Evolutionary conservation across 2,797 vertebrate genomes (phyloP).

Genomic region (Anguilla megastoma): DNA sequence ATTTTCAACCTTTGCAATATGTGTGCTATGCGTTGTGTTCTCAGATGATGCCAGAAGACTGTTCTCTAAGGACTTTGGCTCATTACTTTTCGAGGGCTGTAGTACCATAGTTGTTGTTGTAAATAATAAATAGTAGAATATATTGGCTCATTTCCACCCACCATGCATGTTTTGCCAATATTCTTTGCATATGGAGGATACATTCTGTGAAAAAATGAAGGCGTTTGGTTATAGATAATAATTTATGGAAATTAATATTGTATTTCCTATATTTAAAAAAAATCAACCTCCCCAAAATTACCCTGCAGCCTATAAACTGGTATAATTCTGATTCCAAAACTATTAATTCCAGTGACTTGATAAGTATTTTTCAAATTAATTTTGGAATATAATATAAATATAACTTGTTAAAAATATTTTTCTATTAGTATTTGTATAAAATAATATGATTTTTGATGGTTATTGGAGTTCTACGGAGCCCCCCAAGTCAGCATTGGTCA

Average conservation of each 20-base stretch:
- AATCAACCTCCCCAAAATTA: background rate
- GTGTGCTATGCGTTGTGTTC: background rate
- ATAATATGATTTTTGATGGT: no score
- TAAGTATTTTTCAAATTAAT: background rate
- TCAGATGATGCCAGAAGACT: background rate
- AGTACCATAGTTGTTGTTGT: background rate
- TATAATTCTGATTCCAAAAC: background rate
- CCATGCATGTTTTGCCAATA: background rate
- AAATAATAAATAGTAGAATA: background rate
- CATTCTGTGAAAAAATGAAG: background rate
- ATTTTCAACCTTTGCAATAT: background rate
- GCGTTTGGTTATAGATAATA: background rate
- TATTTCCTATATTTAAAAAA: background rate
- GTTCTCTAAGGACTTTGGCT: background rate
- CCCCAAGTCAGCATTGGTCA: no score
- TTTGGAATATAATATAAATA: no score
- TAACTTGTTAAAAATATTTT: no score
- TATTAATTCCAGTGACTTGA: background rate
- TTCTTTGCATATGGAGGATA: background rate
- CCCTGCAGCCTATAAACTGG: background rate
- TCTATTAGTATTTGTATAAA: no score
- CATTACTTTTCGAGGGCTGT: background rate
- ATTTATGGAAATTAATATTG: background rate
- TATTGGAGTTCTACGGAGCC: no score
- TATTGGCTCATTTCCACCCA: background rate